Conservation (phyloP, 1,140 invertebrate species). For the Solen grandis region DNA sequence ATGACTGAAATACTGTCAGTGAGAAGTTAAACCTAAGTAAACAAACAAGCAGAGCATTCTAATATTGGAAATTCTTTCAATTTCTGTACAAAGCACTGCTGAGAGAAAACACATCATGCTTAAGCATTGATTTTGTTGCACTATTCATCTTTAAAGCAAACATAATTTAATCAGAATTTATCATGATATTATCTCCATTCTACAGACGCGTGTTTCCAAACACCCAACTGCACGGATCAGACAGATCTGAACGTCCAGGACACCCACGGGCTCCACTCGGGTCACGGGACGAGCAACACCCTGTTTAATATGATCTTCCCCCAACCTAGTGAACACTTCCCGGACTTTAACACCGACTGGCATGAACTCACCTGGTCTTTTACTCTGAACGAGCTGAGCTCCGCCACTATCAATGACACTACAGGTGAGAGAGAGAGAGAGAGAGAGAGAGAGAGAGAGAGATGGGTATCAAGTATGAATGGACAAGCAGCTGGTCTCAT, state of each 20-base stretch:
- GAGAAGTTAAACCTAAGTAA: too few relatives aligned
- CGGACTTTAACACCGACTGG: background rate
- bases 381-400: background rate
- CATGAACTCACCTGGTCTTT: slow-evolving; percentile 31
- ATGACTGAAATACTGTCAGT: too few relatives aligned
- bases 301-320: slow-evolving; percentile 10
- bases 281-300: slow-evolving; percentile 8
- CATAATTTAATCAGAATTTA: too few relatives aligned
- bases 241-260: background rate
- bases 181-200: too few relatives aligned
- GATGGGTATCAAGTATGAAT: slow-evolving; percentile 8
- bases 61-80: too few relatives aligned
- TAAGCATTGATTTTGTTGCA: too few relatives aligned
- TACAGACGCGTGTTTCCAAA: slow-evolving; percentile 45
- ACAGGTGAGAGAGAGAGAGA: background rate
- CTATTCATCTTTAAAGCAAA: too few relatives aligned
- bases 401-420: slow-evolving; percentile 6
- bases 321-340: slow-evolving; percentile 14
- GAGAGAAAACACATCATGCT: too few relatives aligned
- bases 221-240: slow-evolving; percentile 30
- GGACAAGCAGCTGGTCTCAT: slow-evolving; percentile 9
- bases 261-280: slow-evolving; percentile 9
- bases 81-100: too few relatives aligned
- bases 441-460: background rate
- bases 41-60: too few relatives aligned